Conservation (phyloP, 2,888 invertebrate species). For the Erynnis tages region DNA sequence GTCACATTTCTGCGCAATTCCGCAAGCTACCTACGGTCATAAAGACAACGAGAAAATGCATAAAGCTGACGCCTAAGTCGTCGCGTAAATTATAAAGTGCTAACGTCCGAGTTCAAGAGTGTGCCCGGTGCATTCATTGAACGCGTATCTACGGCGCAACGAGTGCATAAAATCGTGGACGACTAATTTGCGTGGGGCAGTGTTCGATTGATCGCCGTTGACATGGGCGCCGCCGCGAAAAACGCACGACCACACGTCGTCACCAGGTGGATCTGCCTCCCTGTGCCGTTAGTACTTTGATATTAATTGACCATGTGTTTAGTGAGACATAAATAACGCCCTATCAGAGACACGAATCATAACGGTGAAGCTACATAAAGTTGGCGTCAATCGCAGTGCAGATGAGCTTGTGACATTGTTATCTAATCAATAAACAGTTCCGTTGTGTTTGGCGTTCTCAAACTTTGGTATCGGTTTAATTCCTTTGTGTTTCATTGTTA, state of each 20-base stretch:
- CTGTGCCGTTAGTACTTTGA: slow-evolving; percentile 56
- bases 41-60: slow-evolving; percentile 47
- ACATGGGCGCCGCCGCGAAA: slow-evolving; percentile 76
- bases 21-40: slow-evolving; percentile 25
- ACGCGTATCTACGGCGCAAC: slow-evolving; percentile 53
- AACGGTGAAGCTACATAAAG: slow-evolving; percentile 7
- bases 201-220: slow-evolving; percentile 60
- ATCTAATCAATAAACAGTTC: slow-evolving; percentile 11
- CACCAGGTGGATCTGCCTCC: slow-evolving; percentile 74
- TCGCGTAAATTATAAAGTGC: slow-evolving; percentile 49
- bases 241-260: slow-evolving; percentile 77
- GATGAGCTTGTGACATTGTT: slow-evolving; percentile 5
- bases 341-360: slow-evolving; percentile 8
- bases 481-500: slow-evolving; percentile 21
- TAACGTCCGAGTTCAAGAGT: slow-evolving; percentile 63
- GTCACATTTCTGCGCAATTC: slow-evolving; percentile 39
- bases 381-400: slow-evolving; percentile 21
- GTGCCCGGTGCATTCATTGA: slow-evolving; percentile 56
- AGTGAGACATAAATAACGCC: slow-evolving; percentile 28
- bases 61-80: slow-evolving; percentile 32
- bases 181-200: slow-evolving; percentile 59
- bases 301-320: slow-evolving; percentile 19
- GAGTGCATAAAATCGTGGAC: slow-evolving; percentile 70
- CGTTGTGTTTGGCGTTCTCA: not conserved
- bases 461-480: slow-evolving; percentile 7